Evolutionary conservation across 2,797 vertebrate species (phyloP), one percentile per base, ranked within the genome.

Genomic region (Cuniculus paca): DNA sequence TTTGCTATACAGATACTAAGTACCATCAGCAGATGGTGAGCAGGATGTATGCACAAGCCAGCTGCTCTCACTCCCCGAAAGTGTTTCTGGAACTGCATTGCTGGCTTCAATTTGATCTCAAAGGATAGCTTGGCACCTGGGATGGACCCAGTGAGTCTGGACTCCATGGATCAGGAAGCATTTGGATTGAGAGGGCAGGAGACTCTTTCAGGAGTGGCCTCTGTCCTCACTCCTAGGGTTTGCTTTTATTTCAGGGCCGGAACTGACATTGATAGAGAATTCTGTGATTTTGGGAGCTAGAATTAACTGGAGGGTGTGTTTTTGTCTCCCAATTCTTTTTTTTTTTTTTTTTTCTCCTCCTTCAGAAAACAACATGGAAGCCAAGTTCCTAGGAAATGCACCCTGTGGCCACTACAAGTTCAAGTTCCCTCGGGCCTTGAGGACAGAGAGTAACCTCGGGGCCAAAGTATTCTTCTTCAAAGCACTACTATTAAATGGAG

Each of bases 391-490:
- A 56, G 99, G 99, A 89, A 99, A 99, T 54, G 99, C 99, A 1
- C 99, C 99, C 1, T 99, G 99, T 28, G 99, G 99, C 86, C 98
- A 99, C 98, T 99, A 99, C 99, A 99, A 99, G 98, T 99, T 99
- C 98, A 99, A 99, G 98, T 99, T 99, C 96, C 99, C 99, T 89
- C 98, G 96, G 98, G 98, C 98, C 7, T 2, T 98, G 87, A 98
- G 98, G 96, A 99, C 98, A 0, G 99, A 99, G 96, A 97, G 96
- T 95, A 98, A 91, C 0, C 5, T 99, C 0, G 99, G 99, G 94
- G 98, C 98, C 92, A 99, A 99, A 98, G 98, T 99, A 17, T 99
- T 99, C 98, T 99, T 99, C 98, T 99, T 99, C 98, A 99, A 99
- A 99, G 99, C 99, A 24, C 52, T 99, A 26, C 98, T 99, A 70